Evolutionary conservation across 2,888 invertebrate genomes (phyloP), one percentile per base, ranked within the genome.

Genomic region (Metalampra italica): DNA sequence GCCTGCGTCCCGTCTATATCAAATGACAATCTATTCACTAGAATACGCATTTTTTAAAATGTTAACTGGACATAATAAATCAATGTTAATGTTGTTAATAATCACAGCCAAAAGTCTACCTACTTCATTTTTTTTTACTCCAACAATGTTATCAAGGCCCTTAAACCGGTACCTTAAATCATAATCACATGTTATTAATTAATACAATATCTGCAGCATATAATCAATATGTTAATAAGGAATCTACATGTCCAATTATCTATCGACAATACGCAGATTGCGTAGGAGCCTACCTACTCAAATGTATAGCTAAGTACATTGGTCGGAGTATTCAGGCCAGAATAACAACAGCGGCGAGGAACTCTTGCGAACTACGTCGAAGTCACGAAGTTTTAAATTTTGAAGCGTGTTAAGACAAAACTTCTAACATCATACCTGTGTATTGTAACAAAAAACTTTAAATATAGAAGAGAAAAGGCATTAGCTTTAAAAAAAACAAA

Each of bases 11-110:
- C 46, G 48, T 46, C 52, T 49, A 51, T 53, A 53, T 64, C 60
- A 60, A 65, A 64, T 57, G 59, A 62, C 61, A 62, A 55, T 55
- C 53, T 47, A 51, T 51, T 50, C 30, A 49, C 49, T 36, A 37
- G 11, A 49, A 43, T 32, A 43, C 34, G 11, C 11, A 34, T 34
- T 34, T 9, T 34, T 11, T n/a, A n/a, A n/a, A n/a, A n/a, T n/a
- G n/a, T n/a, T n/a, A n/a, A n/a, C n/a, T n/a, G n/a, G n/a, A n/a
- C n/a, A n/a, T n/a, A n/a, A n/a, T n/a, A n/a, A n/a, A n/a, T n/a
- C n/a, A n/a, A n/a, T n/a, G n/a, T n/a, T n/a, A n/a, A n/a, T n/a
- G n/a, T n/a, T n/a, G n/a, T n/a, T n/a, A n/a, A n/a, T n/a, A n/a
- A n/a, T n/a, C n/a, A n/a, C n/a, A n/a, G n/a, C n/a, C n/a, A n/a